Conservation (phyloP, 2,113 vertebrate genomes). For the Cyphomyrus discorhynchus region DNA sequence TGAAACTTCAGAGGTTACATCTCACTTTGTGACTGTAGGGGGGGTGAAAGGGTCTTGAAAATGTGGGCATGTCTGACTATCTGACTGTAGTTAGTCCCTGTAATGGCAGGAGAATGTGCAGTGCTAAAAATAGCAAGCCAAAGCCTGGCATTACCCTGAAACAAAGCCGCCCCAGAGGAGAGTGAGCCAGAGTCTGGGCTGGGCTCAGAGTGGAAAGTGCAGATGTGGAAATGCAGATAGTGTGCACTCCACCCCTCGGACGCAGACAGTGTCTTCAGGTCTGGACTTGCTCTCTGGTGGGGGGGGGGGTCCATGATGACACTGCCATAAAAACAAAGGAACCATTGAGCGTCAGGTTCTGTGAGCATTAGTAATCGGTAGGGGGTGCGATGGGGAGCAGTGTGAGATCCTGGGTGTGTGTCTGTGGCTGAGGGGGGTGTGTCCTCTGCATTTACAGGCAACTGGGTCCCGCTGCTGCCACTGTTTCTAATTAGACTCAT, state of each 20-base stretch:
- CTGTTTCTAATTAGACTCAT: constrained; percentile 28
- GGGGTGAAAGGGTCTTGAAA: background rate
- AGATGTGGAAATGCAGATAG: background rate
- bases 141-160: background rate
- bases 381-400: background rate
- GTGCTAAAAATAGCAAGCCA: background rate
- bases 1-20: background rate
- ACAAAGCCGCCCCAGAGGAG: background rate
- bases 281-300: background rate
- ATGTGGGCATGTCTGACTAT: background rate
- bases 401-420: background rate
- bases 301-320: background rate
- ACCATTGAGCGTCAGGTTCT: constrained; percentile 7
- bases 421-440: background rate
- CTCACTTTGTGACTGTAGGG: background rate
- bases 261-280: background rate
- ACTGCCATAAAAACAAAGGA: constrained; percentile 13
- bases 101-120: background rate
- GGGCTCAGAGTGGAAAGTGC: constrained; percentile 10
- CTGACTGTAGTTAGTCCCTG: background rate
- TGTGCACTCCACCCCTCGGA: background rate
- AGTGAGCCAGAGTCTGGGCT: background rate
- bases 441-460: constrained; percentile 2
- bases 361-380: background rate
- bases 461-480: background rate